A percentile compares a stretch with the other conserved stretches of the same genome.
Conservation (phyloP, 2,797 vertebrate species). For the Pelodytes ibericus region DNA sequence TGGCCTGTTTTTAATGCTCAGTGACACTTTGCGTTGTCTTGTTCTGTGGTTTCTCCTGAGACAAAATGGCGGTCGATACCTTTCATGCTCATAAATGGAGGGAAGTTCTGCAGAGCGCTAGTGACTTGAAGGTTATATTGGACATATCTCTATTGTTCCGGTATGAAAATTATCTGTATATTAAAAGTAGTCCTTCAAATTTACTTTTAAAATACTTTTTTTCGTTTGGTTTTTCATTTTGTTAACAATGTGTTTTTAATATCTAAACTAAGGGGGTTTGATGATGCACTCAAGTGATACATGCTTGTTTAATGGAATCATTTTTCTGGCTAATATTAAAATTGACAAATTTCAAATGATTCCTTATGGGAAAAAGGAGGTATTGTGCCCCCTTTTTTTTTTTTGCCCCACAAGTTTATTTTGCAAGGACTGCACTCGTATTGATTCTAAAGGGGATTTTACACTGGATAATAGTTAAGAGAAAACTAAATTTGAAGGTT, state of each 20-base stretch:
- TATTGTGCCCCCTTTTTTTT: neutral
- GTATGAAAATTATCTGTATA: neutral
- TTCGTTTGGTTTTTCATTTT: neutral
- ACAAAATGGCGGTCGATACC: neutral
- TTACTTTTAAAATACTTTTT: neutral
- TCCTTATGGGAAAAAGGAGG: neutral
- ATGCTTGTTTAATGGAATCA: neutral
- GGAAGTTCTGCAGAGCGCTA: neutral
- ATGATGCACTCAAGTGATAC: neutral
- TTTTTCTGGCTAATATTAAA: neutral
- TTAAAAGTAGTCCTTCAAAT: constrained; percentile 1
- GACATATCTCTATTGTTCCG: neutral
- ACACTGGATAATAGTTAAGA: neutral
- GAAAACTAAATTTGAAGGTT: too few species aligned
- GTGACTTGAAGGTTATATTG: neutral
- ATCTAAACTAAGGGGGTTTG: neutral
- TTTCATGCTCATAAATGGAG: constrained; percentile 1
- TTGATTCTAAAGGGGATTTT: neutral
- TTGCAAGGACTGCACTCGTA: neutral
- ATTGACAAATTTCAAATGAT: neutral
- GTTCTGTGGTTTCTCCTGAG: neutral
- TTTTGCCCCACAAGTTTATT: neutral
- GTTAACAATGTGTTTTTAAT: neutral
- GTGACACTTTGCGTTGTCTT: neutral
- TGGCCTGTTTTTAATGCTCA: neutral